Evolutionary conservation across 1,140 invertebrate genomes (phyloP), one percentile per base, ranked within the genome.

Genomic region (Periplaneta americana): DNA sequence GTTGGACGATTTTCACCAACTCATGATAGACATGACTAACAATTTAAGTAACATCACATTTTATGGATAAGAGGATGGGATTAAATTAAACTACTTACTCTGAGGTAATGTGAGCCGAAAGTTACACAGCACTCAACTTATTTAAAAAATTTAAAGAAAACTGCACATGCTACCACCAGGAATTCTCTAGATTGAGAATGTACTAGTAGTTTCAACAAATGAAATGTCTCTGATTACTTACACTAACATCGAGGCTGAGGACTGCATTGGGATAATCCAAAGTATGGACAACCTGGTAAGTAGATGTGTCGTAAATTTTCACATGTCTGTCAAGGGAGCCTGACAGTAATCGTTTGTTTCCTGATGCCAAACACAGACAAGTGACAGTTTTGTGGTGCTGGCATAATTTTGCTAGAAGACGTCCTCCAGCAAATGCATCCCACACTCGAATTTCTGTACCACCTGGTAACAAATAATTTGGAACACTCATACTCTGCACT

Each of bases 321-420:
- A 99, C 94, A 89, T 98, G 96, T 84, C 95, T 92, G 86, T 99
- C 98, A 74, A 99, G 89, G 4, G 96, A 97, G 10, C 94, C 96
- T 13, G 97, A 98, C 83, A 99, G 86, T 48, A 99, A 89, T 85
- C 96, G 91, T 81, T 92, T 93, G 34, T 94, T 94, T 86, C 96
- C 93, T 33, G 93, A 95, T 32, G 95, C 94, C 80, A 98, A 90
- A 84, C 91, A 89, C 32, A 98, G 85, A 84, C 94, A 94, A 4
- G 97, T 98, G 2, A 99, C 93, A 2, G 97, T 98, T 91, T 99
- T 99, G 86, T 99, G 97, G 88, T 99, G 95, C 86, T 96, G 93
- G 74, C 93, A 93, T 84, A 97, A 91, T 87, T 92, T 93, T 17
- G 94, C 92, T 15, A 98, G 86, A 80, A 98, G 88, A 87, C 94